Percentiles rank a stretch among this genome's conserved stretches.
Conservation (phyloP, 2,113 vertebrate genomes). For the Calypte anna region DNA sequence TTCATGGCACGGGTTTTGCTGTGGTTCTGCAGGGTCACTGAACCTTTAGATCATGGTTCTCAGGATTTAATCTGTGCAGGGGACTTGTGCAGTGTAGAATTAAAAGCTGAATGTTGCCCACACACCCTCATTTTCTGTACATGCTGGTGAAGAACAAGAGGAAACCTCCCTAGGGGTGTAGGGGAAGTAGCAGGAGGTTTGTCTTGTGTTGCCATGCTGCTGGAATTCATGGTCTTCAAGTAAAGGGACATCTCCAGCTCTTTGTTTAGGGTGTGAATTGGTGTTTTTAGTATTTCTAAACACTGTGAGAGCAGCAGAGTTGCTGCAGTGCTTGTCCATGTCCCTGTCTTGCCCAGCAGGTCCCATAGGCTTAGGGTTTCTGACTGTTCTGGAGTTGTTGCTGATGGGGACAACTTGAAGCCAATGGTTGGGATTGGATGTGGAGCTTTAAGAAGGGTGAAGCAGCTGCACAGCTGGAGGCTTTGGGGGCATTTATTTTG, state of each 20-base stretch:
- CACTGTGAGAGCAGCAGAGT: background rate
- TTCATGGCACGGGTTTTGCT: background rate
- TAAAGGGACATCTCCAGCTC: background rate
- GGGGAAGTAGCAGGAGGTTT: background rate
- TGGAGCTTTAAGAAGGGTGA: background rate
- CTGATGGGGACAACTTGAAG: too few species aligned
- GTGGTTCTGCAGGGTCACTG: background rate
- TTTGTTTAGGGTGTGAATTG: background rate
- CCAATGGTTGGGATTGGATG: fast-evolving
- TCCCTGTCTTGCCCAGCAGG: background rate
- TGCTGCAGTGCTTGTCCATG: fast-evolving
- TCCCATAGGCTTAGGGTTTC: background rate
- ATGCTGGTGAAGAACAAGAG: fast-evolving
- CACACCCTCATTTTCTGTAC: fast-evolving
- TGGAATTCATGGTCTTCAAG: fast-evolving
- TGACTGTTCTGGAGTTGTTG: background rate
- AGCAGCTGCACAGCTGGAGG: background rate
- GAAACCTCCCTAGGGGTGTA: background rate
- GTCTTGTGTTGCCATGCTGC: background rate
- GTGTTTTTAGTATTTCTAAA: too few species aligned
- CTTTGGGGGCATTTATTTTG: background rate
- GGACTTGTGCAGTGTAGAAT: background rate
- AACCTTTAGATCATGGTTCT: background rate
- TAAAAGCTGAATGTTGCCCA: background rate
- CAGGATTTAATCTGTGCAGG: background rate